phyloP scores from a whole-genome alignment of 2,888 invertebrate species.

The Perdita meconis region DNA sequence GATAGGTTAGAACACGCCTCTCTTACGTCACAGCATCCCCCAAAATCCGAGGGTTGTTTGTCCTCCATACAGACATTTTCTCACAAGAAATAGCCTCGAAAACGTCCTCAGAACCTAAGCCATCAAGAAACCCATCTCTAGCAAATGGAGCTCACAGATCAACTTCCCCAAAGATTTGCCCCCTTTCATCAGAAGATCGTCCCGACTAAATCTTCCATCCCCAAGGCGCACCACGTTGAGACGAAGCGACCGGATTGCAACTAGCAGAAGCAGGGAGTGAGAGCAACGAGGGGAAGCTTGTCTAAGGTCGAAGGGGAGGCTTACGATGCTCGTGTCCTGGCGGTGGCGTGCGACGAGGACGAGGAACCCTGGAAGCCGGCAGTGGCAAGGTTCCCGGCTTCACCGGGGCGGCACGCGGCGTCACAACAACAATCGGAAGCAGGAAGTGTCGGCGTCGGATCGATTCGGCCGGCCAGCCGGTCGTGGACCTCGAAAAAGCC shows the following conservation, averaged over 20 bases:
- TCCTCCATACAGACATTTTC: too few relatives aligned
- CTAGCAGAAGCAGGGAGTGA: not conserved
- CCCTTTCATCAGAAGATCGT: not conserved
- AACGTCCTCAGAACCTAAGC: too few relatives aligned
- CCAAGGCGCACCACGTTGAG: not conserved
- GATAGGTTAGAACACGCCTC: conserved; percentile 33
- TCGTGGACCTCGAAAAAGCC: conserved; percentile 77
- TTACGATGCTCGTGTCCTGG: conserved; percentile 36
- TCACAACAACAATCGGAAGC: conserved; percentile 77
- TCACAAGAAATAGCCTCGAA: not conserved
- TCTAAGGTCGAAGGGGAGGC: conserved; percentile 41
- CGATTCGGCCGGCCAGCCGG: conserved; percentile 68
- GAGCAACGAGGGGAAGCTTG: conserved; percentile 8
- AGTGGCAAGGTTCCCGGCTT: conserved; percentile 38
- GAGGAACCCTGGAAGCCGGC: conserved; percentile 28
- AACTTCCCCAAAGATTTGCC: not conserved
- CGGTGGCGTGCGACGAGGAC: conserved; percentile 16
- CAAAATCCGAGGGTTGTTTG: not conserved
- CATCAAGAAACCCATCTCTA: too few relatives aligned
- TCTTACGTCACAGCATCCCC: not conserved
- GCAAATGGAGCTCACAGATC: too few relatives aligned
- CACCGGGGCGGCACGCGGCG: conserved; percentile 62
- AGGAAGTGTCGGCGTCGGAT: conserved; percentile 72
- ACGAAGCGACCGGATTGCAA: not conserved
- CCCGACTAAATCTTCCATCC: not conserved